Evolutionary conservation across 92 coral and sea anemone species (phyloP), one percentile per base, ranked within the genome.

Genomic region (Actinostola sp.): DNA sequence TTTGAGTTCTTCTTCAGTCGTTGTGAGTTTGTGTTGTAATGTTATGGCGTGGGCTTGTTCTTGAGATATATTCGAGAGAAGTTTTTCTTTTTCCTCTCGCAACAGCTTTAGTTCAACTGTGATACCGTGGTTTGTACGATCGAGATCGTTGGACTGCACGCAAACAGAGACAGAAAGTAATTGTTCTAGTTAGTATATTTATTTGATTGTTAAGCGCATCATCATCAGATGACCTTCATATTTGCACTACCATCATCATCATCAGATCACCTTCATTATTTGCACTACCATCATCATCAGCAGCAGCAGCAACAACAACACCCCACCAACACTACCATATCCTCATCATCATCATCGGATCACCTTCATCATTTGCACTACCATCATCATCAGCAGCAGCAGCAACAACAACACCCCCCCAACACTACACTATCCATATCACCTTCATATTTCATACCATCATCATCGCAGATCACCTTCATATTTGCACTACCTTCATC

Each of bases 41-140:
- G 73, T 41, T 9, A 91, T 82, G 51, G 55, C 76, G 42, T 82
- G 87, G 17, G 90, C 92, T 62, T 84, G 89, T 48, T 91, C 97
- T 71, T 83, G 89, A 5, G 91, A 82, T 58, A 88, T 39, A 16
- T 55, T 72, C 2, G 82, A 46, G 19, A 79, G 65, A 8, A 95
- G 66, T 26, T 60, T 64, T 33, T 85, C 90, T 67, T 89, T 89
- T 61, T 95, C 97, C 23, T 82, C 88, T 50, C 83, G 82, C 13
- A 84, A 76, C 17, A 60, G 68, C 26, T 88, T 90, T 24, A 91
- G 72, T 54, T 85, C 92, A 38, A 82, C 79, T 67, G 82, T 69
- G 53, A 69, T 53, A 46, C 83, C 90, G 26, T 82, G 79, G 55
- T 66, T 52, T 11, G 85, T 24, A 25, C 38, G 62, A 52, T 87